A percentile compares a stretch with the other conserved stretches of the same genome.
These are phyloP conservation scores for Drosophila mayri DNA, from an alignment of 1,140 invertebrate species.

Conservation along the genomic window DNA sequence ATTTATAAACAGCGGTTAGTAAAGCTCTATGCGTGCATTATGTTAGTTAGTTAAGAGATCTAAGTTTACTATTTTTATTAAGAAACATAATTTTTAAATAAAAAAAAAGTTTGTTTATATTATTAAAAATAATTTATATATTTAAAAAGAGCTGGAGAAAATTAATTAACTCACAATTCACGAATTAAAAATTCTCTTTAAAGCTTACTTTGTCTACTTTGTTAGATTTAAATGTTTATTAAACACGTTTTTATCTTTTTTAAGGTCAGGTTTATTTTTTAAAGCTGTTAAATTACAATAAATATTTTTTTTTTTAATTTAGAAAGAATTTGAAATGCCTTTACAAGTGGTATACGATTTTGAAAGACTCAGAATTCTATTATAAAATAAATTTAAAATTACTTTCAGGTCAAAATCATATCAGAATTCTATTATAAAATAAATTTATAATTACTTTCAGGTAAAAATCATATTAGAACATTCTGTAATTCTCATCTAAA, in stretches of 20 bases:
- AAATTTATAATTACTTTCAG: neutral
- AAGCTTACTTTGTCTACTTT: neutral
- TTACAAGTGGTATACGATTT: too few species aligned
- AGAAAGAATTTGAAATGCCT: rapidly evolving
- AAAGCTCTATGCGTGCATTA: conserved; percentile 7
- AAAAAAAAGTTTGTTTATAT: neutral
- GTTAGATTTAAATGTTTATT: neutral
- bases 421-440: neutral
- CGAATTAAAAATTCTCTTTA: neutral
- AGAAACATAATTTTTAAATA: neutral
- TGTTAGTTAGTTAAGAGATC: neutral
- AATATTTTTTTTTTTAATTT: neutral
- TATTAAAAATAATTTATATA: neutral
- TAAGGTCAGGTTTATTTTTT: neutral
- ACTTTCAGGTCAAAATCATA: neutral
- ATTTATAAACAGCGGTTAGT: conserved; percentile 18
- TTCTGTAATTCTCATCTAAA: neutral
- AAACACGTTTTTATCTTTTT: neutral
- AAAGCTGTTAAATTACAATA: neutral
- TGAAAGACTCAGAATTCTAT: too few species aligned
- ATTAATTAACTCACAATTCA: neutral
- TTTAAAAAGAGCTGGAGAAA: neutral
- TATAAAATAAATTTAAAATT: neutral
- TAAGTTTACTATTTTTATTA: neutral
- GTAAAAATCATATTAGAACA: neutral